Evolutionary conservation across 2,888 invertebrate genomes (phyloP).

Genomic region (Tortricodes alternella): DNA sequence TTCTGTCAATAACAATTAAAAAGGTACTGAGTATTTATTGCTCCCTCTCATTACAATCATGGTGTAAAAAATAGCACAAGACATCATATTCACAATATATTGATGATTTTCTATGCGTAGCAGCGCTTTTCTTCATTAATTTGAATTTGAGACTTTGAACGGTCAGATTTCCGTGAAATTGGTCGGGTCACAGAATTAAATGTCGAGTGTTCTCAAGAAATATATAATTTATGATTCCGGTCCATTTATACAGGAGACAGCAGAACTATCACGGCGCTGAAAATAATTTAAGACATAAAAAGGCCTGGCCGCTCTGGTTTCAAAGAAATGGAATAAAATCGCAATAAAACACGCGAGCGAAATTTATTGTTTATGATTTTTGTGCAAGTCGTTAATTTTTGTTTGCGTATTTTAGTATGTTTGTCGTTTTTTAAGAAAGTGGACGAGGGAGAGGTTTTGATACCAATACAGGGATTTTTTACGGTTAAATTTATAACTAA

Average conservation of each 20-base stretch:
- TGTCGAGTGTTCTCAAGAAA: background rate
- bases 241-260: background rate
- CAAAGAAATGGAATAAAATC: constrained; percentile 8
- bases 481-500: too few species aligned
- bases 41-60: too few species aligned
- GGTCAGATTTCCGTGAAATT: background rate
- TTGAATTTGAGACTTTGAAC: background rate
- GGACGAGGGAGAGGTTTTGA: too few species aligned
- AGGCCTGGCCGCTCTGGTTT: background rate
- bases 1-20: too few species aligned
- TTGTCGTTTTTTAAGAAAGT: background rate
- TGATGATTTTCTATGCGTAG: too few species aligned
- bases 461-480: too few species aligned
- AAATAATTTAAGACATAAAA: constrained; percentile 15
- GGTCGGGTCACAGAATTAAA: background rate
- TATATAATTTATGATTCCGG: constrained; percentile 13
- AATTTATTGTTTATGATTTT: constrained; percentile 14
- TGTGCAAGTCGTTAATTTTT: constrained; percentile 5
- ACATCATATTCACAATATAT: too few species aligned
- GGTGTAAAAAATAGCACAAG: too few species aligned
- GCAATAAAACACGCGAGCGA: constrained; percentile 12
- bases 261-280: background rate
- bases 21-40: too few species aligned
- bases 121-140: background rate
- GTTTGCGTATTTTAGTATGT: constrained; percentile 8